These are phyloP conservation scores for Sylvilagus bachmani DNA, from an alignment of 2,113 vertebrate species.

Conservation along the genomic window DNA sequence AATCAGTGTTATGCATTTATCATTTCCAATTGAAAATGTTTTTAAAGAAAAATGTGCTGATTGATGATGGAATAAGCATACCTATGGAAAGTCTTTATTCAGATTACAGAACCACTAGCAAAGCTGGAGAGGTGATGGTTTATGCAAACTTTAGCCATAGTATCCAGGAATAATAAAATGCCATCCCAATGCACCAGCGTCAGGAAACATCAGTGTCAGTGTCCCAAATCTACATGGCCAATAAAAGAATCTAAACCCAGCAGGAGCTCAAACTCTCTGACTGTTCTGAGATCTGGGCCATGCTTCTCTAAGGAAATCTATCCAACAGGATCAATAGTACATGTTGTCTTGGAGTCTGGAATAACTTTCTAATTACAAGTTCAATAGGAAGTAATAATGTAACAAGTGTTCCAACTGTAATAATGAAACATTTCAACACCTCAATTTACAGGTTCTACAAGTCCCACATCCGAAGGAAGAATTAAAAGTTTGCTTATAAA, in stretches of 20 bases:
- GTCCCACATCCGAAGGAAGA: neutral
- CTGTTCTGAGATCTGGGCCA: neutral
- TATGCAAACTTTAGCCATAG: neutral
- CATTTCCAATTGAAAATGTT: conserved; percentile 44
- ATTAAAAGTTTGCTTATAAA: conserved; percentile 38
- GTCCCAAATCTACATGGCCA: neutral
- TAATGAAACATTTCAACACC: conserved; percentile 25
- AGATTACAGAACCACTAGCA: neutral
- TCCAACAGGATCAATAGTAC: neutral
- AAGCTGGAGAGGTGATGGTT: neutral
- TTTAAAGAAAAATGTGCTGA: conserved; percentile 30
- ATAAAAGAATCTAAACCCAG: conserved; percentile 3
- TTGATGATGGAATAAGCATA: neutral
- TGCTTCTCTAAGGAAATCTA: neutral
- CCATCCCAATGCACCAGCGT: neutral
- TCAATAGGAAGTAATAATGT: neutral
- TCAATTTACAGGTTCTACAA: neutral
- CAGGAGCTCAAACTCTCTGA: neutral
- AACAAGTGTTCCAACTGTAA: neutral
- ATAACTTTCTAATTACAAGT: conserved; percentile 21
- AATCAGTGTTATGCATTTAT: neutral
- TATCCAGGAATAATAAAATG: neutral
- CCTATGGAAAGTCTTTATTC: neutral
- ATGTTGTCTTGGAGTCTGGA: neutral
- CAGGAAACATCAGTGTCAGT: neutral